A percentile compares a stretch with the other conserved stretches of the same genome.
These are phyloP conservation scores for Cyphomyrus discorhynchus DNA, from an alignment of 2,113 vertebrate species.

Conservation along the genomic window DNA sequence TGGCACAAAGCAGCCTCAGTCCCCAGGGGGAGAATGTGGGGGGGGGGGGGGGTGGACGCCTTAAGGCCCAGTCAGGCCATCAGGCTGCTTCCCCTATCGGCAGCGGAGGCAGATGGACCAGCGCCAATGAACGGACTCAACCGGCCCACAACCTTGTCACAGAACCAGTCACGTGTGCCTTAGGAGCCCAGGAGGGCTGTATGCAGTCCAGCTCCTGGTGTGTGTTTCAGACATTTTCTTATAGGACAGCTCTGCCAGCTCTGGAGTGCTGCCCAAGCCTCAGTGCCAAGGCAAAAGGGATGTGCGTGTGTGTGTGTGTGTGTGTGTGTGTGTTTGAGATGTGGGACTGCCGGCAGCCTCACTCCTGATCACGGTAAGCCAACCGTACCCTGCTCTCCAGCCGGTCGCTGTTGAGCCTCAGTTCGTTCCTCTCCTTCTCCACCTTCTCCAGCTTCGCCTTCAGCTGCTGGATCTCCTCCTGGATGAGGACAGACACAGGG, in stretches of 20 bases:
- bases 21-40: neutral
- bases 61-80: neutral
- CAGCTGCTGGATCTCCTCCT: constrained; percentile 94
- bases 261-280: neutral
- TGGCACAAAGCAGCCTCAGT: neutral
- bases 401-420: constrained; percentile 85
- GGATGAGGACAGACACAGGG: constrained; percentile 7
- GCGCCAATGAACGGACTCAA: neutral
- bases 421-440: constrained; percentile 89
- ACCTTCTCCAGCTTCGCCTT: constrained; percentile 83
- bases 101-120: neutral
- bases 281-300: neutral
- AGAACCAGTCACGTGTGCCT: neutral
- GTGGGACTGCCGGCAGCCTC: neutral
- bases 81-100: neutral
- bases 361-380: neutral
- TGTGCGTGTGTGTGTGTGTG: neutral
- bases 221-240: neutral
- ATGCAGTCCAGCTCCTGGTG: neutral
- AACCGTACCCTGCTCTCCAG: constrained; percentile 79
- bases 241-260: neutral
- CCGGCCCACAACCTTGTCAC: neutral
- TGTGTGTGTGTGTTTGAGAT: neutral
- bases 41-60: neutral
- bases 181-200: neutral